These are phyloP conservation scores for Myotis myotis DNA, from an alignment of 2,797 vertebrate genomes.

Conservation along the genomic window DNA sequence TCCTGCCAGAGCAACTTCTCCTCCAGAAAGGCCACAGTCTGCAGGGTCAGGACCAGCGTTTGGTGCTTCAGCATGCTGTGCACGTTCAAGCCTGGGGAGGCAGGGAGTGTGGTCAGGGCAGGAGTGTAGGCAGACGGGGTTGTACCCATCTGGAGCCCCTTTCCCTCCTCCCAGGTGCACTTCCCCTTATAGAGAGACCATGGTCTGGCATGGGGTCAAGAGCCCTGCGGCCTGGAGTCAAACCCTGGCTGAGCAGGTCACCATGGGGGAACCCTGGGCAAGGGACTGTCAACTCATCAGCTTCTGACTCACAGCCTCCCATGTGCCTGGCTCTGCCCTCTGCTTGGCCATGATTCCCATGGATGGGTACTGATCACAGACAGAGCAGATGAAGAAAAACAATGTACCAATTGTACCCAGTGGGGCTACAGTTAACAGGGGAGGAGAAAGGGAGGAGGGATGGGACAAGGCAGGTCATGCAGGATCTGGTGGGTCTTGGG, in stretches of 20 bases:
- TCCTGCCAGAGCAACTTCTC: conserved; percentile 92
- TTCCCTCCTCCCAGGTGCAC: not conserved
- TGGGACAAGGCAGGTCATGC: accelerated
- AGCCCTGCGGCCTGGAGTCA: not conserved
- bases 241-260: not conserved
- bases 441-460: not conserved
- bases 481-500: not conserved
- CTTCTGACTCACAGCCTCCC: not conserved
- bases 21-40: conserved; percentile 89
- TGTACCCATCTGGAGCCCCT: not conserved
- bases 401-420: too few relatives aligned
- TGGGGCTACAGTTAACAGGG: too few relatives aligned
- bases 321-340: not conserved
- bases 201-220: not conserved
- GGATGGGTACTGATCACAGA: too few relatives aligned
- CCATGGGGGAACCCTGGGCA: not conserved
- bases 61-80: conserved; percentile 93
- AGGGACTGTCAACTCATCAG: not conserved
- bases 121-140: too few relatives aligned
- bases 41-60: conserved; percentile 89
- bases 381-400: not conserved
- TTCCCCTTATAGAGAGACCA: not conserved
- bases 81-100: conserved; percentile 89
- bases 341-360: not conserved
- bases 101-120: not conserved